These are phyloP conservation scores for Ectropis grisescens DNA, from an alignment of 1,140 invertebrate species.

Conservation along the genomic window DNA sequence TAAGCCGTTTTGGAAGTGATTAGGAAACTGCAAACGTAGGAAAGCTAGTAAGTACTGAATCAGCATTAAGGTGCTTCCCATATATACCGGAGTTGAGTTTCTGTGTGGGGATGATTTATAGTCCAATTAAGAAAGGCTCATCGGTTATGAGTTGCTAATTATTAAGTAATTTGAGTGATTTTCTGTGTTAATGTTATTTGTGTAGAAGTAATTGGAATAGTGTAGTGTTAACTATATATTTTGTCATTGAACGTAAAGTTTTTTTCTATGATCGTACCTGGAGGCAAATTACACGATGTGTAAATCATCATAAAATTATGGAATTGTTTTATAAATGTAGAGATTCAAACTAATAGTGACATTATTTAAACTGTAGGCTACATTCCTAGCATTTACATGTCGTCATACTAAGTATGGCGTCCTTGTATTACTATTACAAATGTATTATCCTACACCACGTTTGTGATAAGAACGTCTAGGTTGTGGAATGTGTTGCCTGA, in stretches of 20 bases:
- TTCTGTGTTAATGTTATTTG: not conserved
- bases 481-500: too few relatives aligned
- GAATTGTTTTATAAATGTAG: too few relatives aligned
- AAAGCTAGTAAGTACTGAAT: constrained; percentile 44
- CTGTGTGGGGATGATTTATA: constrained; percentile 55
- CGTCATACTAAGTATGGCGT: too few relatives aligned
- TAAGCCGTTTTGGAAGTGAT: constrained; percentile 13
- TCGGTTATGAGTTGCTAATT: constrained; percentile 38
- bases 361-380: too few relatives aligned
- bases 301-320: too few relatives aligned
- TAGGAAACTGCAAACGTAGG: constrained; percentile 38
- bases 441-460: too few relatives aligned
- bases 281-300: too few relatives aligned
- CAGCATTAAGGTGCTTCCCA: constrained; percentile 39
- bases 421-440: too few relatives aligned
- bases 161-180: constrained; percentile 36
- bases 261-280: not conserved
- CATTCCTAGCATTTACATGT: too few relatives aligned
- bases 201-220: not conserved
- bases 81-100: constrained; percentile 34
- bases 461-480: too few relatives aligned
- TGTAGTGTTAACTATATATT: not conserved
- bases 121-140: constrained; percentile 49
- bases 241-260: not conserved
- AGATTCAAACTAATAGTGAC: too few relatives aligned